These are phyloP conservation scores for Rhynchotus rufescens DNA, from an alignment of 2,797 vertebrate genomes.

Conservation along the genomic window DNA sequence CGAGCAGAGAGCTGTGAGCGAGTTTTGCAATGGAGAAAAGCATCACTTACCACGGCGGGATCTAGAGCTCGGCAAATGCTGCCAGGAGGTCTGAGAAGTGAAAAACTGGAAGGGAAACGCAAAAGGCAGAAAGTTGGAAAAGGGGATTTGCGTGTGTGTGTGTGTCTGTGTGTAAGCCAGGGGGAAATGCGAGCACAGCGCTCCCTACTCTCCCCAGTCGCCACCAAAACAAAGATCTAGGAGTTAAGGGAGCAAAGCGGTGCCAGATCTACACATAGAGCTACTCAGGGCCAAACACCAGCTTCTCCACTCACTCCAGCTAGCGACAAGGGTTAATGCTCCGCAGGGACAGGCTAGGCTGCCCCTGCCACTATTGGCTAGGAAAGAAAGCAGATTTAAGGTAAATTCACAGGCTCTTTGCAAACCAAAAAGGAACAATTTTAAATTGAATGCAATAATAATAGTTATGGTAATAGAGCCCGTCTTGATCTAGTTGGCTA, in stretches of 20 bases:
- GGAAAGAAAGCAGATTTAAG: constrained; percentile 52
- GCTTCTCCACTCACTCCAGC: constrained; percentile 54
- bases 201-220: constrained; percentile 67
- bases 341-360: constrained; percentile 48
- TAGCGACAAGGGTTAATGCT: constrained; percentile 67
- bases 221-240: constrained; percentile 77
- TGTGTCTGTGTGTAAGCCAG: constrained; percentile 47
- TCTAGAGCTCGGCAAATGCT: constrained; percentile 75
- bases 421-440: not conserved
- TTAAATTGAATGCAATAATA: not conserved
- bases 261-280: constrained; percentile 61
- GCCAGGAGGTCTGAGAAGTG: constrained; percentile 71
- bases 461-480: not conserved
- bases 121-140: constrained; percentile 64
- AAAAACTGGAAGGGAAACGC: constrained; percentile 65
- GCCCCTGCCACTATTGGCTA: constrained; percentile 65
- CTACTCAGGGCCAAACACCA: constrained; percentile 68
- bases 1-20: constrained; percentile 29
- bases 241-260: constrained; percentile 71
- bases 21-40: constrained; percentile 68
- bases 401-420: constrained; percentile 6
- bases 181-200: constrained; percentile 66
- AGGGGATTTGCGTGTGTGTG: constrained; percentile 22
- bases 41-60: constrained; percentile 78
- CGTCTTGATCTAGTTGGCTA: not conserved